Evolutionary conservation across 2,797 vertebrate species (phyloP), one percentile per base, ranked within the genome.

Genomic region (Microchirus variegatus): DNA sequence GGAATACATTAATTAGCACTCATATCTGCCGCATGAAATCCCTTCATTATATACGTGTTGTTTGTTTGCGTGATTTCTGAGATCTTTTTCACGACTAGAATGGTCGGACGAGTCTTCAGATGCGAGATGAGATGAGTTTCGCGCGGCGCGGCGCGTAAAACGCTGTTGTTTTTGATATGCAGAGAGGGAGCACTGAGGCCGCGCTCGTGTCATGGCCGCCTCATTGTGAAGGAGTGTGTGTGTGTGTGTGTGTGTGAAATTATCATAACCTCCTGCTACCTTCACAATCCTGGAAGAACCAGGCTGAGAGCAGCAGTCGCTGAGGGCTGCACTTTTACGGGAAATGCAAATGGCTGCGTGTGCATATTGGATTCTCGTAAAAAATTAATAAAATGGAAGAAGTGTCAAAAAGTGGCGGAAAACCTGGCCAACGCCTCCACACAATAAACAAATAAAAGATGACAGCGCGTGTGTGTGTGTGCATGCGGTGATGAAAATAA

Each of bases 331-430:
- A 94, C 95, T 95, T 95, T 95, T 95, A 95, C 94, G 94, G 95
- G 91, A 94, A 94, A 93, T 94, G 93, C 90, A 93, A 94, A 96
- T 95, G 94, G 92, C 90, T 90, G 92, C 80, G 91, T 69, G 88
- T 87, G 92, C 91, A 92, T 92, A 93, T 94, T 92, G 93, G 92
- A 92, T 94, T 93, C 94, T 93, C 90, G 88, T 95, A 94, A 94
- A 82, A 67, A 72, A 94, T 93, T 22, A 22, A 71, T 45, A 48
- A 52, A 78, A 46, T 14, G 42, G 37, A 60, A 48, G 59, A 62
- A 71, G 63, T 51, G 70, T 69, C 62, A 68, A 26, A 81, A 68
- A 40, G 18, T 36, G 14, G 15, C 5, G 3, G 10, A 19, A 47
- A 69, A 42, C 19, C 45, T 47, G 64, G 60, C 65, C 35, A 16